phyloP scores from a whole-genome alignment of 2,113 vertebrate genomes.

The Anolis carolinensis region DNA sequence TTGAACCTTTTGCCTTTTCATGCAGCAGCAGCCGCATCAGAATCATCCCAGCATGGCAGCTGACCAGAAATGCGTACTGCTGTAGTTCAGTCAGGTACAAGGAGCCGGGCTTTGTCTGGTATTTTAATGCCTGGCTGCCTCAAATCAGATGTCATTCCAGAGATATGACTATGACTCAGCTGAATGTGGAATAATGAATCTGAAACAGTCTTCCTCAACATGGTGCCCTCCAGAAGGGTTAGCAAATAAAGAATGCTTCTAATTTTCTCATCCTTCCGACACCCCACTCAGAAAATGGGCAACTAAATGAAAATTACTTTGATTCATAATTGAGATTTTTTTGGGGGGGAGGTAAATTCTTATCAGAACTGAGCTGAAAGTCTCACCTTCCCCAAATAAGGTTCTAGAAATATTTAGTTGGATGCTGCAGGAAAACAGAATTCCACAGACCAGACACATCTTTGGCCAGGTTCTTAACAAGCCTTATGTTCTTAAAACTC shows the following conservation, averaged over 20 bases:
- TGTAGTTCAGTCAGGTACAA: slow-evolving; percentile 62
- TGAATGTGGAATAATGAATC: slow-evolving; percentile 63
- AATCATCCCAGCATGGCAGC: slow-evolving; percentile 40
- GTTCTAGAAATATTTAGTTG: not conserved
- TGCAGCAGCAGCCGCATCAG: slow-evolving; percentile 38
- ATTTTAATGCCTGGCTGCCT: slow-evolving; percentile 72
- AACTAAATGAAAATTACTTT: no score
- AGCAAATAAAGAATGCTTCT: no score
- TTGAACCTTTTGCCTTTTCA: slow-evolving; percentile 66
- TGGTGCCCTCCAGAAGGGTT: not conserved
- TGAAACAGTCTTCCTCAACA: not conserved
- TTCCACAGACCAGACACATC: not conserved
- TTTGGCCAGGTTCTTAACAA: not conserved
- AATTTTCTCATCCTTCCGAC: no score
- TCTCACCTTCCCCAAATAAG: not conserved
- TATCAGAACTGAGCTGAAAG: not conserved
- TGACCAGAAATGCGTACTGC: slow-evolving; percentile 57
- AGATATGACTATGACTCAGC: slow-evolving; percentile 66
- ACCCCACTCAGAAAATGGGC: no score
- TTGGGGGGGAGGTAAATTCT: not conserved
- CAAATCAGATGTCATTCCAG: slow-evolving; percentile 72
- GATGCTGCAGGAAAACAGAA: not conserved
- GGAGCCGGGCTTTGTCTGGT: slow-evolving; percentile 63
- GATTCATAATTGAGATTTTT: no score
- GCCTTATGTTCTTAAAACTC: not conserved